These are phyloP conservation scores for Scopus umbretta DNA, from an alignment of 2,113 vertebrate genomes.

Conservation along the genomic window DNA sequence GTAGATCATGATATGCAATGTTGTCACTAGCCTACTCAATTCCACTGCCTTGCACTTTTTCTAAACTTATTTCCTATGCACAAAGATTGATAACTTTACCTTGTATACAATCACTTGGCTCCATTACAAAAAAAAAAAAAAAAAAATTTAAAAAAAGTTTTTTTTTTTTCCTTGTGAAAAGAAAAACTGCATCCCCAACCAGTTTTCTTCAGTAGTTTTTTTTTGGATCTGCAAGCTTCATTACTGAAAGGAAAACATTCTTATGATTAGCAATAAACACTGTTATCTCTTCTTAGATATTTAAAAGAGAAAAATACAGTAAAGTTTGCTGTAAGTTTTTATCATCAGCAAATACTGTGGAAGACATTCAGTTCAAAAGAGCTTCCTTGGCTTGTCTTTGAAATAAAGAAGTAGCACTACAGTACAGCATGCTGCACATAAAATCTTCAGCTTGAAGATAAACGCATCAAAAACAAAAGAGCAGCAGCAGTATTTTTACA, in stretches of 20 bases:
- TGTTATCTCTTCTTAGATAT: background rate
- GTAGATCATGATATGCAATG: background rate
- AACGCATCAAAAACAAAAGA: background rate
- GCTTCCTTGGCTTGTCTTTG: background rate
- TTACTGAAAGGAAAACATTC: background rate
- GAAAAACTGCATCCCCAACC: background rate
- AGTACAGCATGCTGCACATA: background rate
- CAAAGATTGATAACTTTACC: background rate
- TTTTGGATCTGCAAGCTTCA: background rate
- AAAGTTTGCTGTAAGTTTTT: background rate
- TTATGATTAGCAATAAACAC: background rate
- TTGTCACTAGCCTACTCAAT: background rate
- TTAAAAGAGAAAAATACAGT: background rate
- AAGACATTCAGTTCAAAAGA: background rate
- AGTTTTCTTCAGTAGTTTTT: background rate
- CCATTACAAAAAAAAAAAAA: background rate
- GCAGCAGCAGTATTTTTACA: background rate
- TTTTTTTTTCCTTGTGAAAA: background rate
- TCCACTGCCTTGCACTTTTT: background rate
- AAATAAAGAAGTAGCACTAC: background rate
- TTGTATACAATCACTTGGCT: background rate
- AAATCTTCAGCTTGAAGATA: background rate
- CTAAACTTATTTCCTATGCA: background rate
- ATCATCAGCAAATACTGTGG: background rate
- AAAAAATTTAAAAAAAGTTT: too few relatives aligned